phyloP scores from a whole-genome alignment of 2,797 vertebrate genomes.

The Pantherophis vulpinus region DNA sequence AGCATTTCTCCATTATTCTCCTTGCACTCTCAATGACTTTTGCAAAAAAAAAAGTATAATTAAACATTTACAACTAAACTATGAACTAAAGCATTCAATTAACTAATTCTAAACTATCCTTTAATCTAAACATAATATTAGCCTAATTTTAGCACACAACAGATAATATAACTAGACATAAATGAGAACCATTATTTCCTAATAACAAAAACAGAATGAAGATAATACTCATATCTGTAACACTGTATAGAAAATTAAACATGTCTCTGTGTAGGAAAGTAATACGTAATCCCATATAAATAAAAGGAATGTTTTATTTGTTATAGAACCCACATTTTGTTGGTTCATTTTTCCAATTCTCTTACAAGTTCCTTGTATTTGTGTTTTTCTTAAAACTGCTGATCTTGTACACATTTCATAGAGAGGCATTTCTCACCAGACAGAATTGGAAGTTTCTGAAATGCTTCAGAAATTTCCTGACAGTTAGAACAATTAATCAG shows the following conservation, averaged over 20 bases:
- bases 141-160: background rate
- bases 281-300: background rate
- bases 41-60: background rate
- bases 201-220: background rate
- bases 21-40: background rate
- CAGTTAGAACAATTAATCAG: background rate
- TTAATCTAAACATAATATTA: background rate
- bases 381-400: background rate
- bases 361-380: background rate
- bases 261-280: background rate
- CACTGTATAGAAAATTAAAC: background rate
- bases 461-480: background rate
- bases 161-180: background rate
- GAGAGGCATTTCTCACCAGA: background rate
- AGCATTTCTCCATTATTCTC: background rate
- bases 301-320: background rate
- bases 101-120: background rate
- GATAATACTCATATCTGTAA: background rate
- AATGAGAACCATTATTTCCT: background rate
- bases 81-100: background rate
- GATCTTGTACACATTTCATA: background rate
- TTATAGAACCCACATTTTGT: background rate
- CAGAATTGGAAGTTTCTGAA: background rate
- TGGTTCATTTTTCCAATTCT: background rate
- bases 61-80: background rate